These are phyloP conservation scores for Orcinus orca DNA, from an alignment of 2,113 vertebrate genomes.

Conservation along the genomic window DNA sequence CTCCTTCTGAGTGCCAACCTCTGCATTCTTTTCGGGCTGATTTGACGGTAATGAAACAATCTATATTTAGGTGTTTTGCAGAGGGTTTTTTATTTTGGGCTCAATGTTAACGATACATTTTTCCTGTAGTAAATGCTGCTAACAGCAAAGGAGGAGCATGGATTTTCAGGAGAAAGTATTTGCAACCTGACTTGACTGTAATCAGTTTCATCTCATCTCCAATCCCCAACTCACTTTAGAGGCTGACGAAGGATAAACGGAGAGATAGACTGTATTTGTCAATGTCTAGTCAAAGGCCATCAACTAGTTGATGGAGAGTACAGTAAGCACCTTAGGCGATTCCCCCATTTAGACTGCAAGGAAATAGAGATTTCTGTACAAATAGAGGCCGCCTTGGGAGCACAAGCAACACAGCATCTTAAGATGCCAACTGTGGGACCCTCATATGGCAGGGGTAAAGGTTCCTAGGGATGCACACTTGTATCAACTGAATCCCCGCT, in stretches of 20 bases:
- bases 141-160: not conserved
- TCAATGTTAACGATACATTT: constrained; percentile 65
- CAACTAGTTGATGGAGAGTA: not conserved
- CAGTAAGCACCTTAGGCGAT: no score
- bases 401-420: not conserved
- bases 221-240: not conserved
- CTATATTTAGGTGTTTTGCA: constrained; percentile 80
- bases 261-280: not conserved
- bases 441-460: fast-evolving
- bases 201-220: not conserved
- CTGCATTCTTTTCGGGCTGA: constrained; percentile 56
- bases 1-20: constrained; percentile 42
- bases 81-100: constrained; percentile 65
- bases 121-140: constrained; percentile 45
- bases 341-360: not conserved
- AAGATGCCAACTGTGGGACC: fast-evolving
- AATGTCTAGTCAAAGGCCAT: not conserved
- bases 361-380: not conserved
- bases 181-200: constrained; percentile 26
- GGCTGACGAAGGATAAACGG: not conserved
- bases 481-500: fast-evolving
- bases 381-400: no score
- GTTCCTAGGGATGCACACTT: fast-evolving
- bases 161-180: not conserved
- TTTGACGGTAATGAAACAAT: constrained; percentile 78